Conservation (phyloP, 2,113 vertebrate genomes). For the Megaceryle maxima region DNA sequence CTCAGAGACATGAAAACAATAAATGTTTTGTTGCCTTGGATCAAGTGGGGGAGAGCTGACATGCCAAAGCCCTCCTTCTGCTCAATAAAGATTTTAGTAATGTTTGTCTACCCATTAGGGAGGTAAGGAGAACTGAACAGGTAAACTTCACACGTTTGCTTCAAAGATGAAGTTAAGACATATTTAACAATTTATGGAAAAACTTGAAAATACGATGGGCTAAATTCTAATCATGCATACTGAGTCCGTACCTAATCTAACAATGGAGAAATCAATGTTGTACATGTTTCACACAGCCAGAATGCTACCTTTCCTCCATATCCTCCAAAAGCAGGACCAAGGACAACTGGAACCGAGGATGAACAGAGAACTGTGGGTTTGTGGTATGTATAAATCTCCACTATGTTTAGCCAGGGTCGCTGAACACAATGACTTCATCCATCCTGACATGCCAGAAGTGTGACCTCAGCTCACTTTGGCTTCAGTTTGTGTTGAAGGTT, state of each 20-base stretch:
- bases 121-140: background rate
- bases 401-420: background rate
- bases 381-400: background rate
- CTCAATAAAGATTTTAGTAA: background rate
- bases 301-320: background rate
- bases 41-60: background rate
- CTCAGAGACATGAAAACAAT: background rate
- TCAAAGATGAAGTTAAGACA: background rate
- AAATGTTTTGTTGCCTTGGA: background rate
- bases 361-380: background rate
- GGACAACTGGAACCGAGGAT: background rate
- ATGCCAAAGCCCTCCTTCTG: background rate
- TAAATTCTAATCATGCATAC: background rate
- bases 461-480: constrained; percentile 58
- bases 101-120: background rate
- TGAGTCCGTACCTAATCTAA: background rate
- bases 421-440: constrained; percentile 53
- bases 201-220: background rate
- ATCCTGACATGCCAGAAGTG: constrained; percentile 13
- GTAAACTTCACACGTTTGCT: background rate
- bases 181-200: background rate
- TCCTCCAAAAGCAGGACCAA: background rate
- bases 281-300: background rate
- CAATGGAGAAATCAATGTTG: background rate
- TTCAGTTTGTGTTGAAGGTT: constrained; percentile 53